phyloP scores from a whole-genome alignment of 2,888 invertebrate genomes.

The Orgyia antiqua region DNA sequence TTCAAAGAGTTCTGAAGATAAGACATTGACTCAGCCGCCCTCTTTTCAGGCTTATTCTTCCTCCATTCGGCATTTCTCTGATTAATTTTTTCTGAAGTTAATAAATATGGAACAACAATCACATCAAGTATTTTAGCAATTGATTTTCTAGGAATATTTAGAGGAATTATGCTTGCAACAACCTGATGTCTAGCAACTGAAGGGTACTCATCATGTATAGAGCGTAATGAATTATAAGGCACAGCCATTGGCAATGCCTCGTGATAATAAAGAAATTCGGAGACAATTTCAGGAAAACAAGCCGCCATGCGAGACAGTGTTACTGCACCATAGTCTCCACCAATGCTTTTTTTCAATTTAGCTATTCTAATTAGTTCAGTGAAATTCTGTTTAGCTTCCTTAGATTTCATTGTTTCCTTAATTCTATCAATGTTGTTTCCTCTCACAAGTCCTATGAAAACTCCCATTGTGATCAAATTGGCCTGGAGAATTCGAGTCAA shows the following conservation, averaged over 20 bases:
- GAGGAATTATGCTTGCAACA: background rate
- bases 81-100: constrained; percentile 1
- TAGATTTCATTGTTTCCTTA: background rate
- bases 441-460: background rate
- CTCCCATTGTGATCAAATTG: background rate
- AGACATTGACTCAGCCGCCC: background rate
- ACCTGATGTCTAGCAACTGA: constrained; percentile 1
- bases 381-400: background rate
- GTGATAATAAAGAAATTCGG: background rate
- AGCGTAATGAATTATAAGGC: background rate
- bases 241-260: background rate
- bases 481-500: background rate
- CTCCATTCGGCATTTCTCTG: constrained; percentile 2
- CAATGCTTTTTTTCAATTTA: background rate
- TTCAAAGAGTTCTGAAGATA: background rate
- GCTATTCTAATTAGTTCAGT: background rate
- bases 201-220: background rate
- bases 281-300: background rate
- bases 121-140: background rate
- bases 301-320: background rate
- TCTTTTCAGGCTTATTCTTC: background rate
- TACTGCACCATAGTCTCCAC: constrained; percentile 1
- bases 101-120: background rate
- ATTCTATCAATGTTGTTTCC: background rate
- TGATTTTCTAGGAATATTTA: fast-evolving